phyloP scores from a whole-genome alignment of 1,140 invertebrate species.

The Potamilus streckersoni region DNA sequence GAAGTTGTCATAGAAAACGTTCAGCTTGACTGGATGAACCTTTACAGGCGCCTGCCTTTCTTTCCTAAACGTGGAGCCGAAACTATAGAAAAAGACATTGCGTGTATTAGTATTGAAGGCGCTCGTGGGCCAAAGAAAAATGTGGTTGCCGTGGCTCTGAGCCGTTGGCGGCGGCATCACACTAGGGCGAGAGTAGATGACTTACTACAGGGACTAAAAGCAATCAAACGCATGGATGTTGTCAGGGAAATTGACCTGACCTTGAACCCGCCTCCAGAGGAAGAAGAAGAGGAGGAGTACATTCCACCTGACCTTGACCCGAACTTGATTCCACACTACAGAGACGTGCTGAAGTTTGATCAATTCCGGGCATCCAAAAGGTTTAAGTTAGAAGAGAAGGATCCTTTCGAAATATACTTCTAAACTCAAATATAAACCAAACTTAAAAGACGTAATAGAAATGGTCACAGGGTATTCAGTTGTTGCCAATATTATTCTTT shows the following conservation, averaged over 20 bases:
- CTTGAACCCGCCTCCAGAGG: slow-evolving; percentile 31
- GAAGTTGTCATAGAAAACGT: slow-evolving; percentile 41
- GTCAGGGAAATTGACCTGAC: slow-evolving; percentile 35
- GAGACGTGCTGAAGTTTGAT: slow-evolving; percentile 36
- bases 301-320: slow-evolving; percentile 26
- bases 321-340: slow-evolving; percentile 29
- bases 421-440: too few relatives aligned
- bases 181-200: slow-evolving; percentile 48
- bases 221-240: slow-evolving; percentile 40
- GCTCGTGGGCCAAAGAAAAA: slow-evolving; percentile 26
- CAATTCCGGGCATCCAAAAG: slow-evolving; percentile 23
- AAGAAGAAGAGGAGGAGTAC: slow-evolving; percentile 26
- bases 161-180: slow-evolving; percentile 51
- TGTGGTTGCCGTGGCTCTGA: slow-evolving; percentile 31
- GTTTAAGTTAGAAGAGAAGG: slow-evolving; percentile 13
- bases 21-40: slow-evolving; percentile 44
- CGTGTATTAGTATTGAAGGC: slow-evolving; percentile 29
- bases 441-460: too few relatives aligned
- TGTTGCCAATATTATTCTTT: too few relatives aligned
- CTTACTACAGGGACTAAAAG: slow-evolving; percentile 32
- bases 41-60: slow-evolving; percentile 54
- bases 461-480: too few relatives aligned
- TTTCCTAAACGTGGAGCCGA: slow-evolving; percentile 45
- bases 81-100: slow-evolving; percentile 57
- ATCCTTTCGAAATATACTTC: too few relatives aligned